These are phyloP conservation scores for Psittacus erithacus DNA, from an alignment of 2,113 vertebrate species.

Conservation along the genomic window DNA sequence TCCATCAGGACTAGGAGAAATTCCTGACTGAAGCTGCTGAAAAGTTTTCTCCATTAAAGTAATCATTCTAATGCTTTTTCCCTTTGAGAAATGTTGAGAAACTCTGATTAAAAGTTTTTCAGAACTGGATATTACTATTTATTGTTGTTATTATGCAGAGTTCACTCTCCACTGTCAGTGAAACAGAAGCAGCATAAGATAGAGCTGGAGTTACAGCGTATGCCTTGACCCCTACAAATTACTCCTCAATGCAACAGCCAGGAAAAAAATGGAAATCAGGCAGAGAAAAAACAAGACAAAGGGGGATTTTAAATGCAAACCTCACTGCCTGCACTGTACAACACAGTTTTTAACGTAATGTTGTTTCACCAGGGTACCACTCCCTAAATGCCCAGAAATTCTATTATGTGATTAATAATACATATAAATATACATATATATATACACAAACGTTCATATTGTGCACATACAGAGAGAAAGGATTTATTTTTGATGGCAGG, in stretches of 20 bases:
- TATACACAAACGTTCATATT: not conserved
- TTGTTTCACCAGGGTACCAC: not conserved
- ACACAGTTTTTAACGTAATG: not conserved
- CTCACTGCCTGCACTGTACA: not conserved
- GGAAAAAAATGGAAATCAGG: not conserved
- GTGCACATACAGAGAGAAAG: not conserved
- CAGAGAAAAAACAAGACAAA: not conserved
- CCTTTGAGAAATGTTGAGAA: not conserved
- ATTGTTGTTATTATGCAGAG: not conserved
- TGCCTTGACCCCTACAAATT: conserved; percentile 44
- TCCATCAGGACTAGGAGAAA: not conserved
- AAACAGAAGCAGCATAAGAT: not conserved
- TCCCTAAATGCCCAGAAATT: not conserved
- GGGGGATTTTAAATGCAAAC: not conserved
- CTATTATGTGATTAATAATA: not conserved
- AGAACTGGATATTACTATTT: not conserved
- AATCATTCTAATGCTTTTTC: not conserved
- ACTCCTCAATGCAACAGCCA: not conserved
- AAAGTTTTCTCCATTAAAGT: not conserved
- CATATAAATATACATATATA: not conserved
- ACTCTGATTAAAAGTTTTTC: not conserved
- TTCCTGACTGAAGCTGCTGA: not conserved
- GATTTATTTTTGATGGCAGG: not conserved
- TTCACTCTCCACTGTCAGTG: not conserved
- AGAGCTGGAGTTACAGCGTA: not conserved